Percentiles rank a stretch among this genome's conserved stretches.
Conservation (phyloP, 2,888 invertebrate species). For the Lepidonotus clava region DNA sequence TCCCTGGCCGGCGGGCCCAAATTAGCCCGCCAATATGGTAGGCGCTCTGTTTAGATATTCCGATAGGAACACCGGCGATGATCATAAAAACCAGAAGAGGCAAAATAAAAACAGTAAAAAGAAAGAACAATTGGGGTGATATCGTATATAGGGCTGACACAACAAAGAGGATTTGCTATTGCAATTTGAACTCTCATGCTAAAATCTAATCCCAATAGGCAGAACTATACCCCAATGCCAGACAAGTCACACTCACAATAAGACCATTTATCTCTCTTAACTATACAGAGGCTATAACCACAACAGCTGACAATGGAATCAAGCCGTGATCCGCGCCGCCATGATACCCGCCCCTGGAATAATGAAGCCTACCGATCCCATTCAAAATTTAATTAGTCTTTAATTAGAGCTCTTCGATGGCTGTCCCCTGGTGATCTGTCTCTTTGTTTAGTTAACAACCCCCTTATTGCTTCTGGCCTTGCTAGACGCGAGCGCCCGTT, state of each 20-base stretch:
- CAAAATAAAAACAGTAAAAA: not conserved
- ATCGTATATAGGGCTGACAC: not conserved
- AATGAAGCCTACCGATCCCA: not conserved
- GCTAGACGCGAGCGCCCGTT: too few species aligned
- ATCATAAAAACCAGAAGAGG: not conserved
- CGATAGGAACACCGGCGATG: not conserved
- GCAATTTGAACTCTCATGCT: not conserved
- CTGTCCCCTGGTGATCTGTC: not conserved
- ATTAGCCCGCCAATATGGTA: constrained; percentile 43
- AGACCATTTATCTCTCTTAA: too few species aligned
- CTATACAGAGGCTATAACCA: too few species aligned
- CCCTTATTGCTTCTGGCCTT: not conserved
- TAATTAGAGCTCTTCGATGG: not conserved
- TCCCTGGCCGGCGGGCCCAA: not conserved
- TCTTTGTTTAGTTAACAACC: not conserved
- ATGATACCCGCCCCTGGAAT: not conserved
- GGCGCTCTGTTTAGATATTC: not conserved
- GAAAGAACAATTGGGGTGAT: too few species aligned
- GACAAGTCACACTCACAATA: too few species aligned
- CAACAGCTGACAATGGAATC: too few species aligned
- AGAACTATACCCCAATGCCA: too few species aligned
- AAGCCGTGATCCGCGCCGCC: not conserved
- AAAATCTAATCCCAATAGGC: too few species aligned
- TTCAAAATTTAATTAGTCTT: constrained; percentile 28
- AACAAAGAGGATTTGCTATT: not conserved